Conservation (phyloP, 2,113 vertebrate species). For the Illadopsis cleaveri region DNA sequence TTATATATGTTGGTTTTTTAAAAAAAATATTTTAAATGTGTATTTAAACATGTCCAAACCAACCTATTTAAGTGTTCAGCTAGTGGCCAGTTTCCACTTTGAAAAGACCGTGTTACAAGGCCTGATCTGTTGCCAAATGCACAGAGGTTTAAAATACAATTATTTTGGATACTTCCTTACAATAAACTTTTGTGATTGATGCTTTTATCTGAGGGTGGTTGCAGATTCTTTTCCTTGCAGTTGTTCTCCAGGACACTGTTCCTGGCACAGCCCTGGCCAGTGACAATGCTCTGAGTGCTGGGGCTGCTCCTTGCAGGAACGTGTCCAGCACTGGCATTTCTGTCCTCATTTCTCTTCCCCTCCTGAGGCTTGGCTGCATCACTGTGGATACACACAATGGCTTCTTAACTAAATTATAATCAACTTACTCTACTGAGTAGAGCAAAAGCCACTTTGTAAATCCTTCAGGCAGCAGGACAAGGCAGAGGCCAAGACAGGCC, state of each 20-base stretch:
- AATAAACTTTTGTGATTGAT: neutral
- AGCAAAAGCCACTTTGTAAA: neutral
- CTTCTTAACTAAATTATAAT: neutral
- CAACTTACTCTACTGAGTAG: neutral
- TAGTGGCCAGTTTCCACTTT: too few species aligned
- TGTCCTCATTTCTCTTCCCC: neutral
- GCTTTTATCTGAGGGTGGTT: neutral
- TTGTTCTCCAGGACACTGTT: neutral
- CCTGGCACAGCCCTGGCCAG: neutral
- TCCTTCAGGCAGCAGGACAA: neutral
- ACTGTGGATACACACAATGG: neutral
- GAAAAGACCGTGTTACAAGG: too few species aligned
- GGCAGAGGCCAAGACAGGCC: neutral
- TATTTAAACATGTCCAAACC: too few species aligned
- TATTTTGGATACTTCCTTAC: neutral
- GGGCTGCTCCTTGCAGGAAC: neutral
- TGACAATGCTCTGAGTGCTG: neutral
- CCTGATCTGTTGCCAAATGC: neutral
- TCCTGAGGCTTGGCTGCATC: neutral
- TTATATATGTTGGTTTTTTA: neutral
- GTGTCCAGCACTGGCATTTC: neutral
- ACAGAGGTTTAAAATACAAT: neutral
- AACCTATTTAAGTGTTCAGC: too few species aligned
- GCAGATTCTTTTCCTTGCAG: neutral
- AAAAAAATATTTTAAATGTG: neutral